phyloP scores from a whole-genome alignment of 2,113 vertebrate genomes.

The Podarcis raffonei region DNA sequence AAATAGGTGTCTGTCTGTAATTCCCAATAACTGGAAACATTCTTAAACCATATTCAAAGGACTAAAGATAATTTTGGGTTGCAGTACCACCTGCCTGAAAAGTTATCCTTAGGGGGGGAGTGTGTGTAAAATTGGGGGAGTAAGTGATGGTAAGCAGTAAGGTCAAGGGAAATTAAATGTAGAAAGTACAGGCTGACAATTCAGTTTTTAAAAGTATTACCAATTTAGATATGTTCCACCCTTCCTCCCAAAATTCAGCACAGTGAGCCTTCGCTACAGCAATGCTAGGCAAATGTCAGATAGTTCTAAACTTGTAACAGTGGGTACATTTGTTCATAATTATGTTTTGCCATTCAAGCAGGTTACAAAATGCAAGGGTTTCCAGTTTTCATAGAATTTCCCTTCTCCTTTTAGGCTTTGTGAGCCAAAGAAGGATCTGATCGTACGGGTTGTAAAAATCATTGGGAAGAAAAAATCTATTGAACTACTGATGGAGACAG shows the following conservation, averaged over 20 bases:
- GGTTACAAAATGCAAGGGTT: neutral
- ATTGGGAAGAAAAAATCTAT: constrained; percentile 92
- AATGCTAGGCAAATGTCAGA: neutral
- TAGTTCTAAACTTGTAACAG: neutral
- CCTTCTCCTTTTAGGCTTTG: constrained; percentile 75
- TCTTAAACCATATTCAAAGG: neutral
- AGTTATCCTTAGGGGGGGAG: neutral
- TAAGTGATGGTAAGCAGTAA: no score
- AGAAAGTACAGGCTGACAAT: neutral
- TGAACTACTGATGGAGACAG: constrained; percentile 90
- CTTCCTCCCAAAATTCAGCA: neutral
- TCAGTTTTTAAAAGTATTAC: no score
- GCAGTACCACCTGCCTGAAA: neutral
- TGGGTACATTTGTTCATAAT: neutral
- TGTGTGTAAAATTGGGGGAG: no score
- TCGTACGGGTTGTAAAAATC: constrained; percentile 85
- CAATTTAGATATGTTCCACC: no score
- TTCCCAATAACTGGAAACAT: neutral
- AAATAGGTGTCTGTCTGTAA: neutral
- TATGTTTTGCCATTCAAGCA: neutral
- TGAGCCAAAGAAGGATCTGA: constrained; percentile 93
- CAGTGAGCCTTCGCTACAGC: neutral
- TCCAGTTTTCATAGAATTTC: neutral
- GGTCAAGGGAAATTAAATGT: neutral
- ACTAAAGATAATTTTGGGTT: neutral